Conservation (phyloP, 2,888 invertebrate genomes). For the Cerastis rubricosa region DNA sequence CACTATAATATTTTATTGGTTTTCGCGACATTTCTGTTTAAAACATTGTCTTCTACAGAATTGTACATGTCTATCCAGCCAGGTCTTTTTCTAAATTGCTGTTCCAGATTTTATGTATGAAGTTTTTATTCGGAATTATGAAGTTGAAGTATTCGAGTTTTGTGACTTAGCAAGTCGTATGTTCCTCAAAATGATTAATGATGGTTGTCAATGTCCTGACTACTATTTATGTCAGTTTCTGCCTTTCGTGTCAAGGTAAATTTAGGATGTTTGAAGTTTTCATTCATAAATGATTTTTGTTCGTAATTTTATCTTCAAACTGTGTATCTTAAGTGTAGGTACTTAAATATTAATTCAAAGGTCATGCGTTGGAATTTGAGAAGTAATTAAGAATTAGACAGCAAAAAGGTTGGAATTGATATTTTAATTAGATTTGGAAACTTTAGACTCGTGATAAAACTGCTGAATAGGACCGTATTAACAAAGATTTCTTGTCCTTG, state of each 20-base stretch:
- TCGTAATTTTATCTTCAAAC: constrained; percentile 8
- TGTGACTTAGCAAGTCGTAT: constrained; percentile 2
- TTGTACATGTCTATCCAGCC: neutral
- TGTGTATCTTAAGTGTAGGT: neutral
- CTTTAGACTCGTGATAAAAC: constrained; percentile 9
- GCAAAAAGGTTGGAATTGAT: constrained; percentile 2
- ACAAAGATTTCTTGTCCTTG: neutral
- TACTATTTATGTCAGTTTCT: constrained; percentile 6
- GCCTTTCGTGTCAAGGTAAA: constrained; percentile 43
- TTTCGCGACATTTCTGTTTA: constrained; percentile 14
- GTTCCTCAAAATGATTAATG: constrained; percentile 38
- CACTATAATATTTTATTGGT: constrained; percentile 15
- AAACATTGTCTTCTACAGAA: neutral
- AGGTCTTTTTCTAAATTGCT: neutral
- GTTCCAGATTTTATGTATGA: constrained; percentile 12
- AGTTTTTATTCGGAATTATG: constrained; percentile 5
- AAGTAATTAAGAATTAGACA: constrained; percentile 15
- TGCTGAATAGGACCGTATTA: neutral
- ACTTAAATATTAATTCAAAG: constrained; percentile 32
- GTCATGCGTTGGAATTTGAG: constrained; percentile 1
- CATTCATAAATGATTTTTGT: constrained; percentile 10
- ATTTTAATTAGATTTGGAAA: constrained; percentile 5
- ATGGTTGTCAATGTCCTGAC: constrained; percentile 3
- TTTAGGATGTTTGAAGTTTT: constrained; percentile 16
- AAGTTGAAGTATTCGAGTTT: neutral